Conservation (phyloP, 2,888 invertebrate genomes). For the Lasioglossum oenotherae region DNA sequence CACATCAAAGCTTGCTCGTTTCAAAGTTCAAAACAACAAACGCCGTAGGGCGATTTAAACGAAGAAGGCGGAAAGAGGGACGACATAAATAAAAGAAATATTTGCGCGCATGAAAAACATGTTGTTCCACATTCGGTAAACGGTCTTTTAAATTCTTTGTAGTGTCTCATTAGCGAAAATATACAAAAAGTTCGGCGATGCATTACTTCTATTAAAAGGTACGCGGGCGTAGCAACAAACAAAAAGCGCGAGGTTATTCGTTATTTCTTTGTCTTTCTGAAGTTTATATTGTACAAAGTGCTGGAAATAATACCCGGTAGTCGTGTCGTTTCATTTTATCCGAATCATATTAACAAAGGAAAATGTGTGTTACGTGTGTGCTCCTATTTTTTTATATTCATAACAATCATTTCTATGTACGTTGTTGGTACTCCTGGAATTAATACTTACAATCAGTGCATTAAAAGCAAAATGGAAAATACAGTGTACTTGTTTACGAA, state of each 20-base stretch:
- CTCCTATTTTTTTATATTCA: background rate
- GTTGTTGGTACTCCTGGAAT: background rate
- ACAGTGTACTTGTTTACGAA: background rate
- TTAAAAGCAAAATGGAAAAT: background rate
- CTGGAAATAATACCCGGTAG: background rate
- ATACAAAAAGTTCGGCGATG: conserved; percentile 4
- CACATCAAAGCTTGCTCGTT: conserved; percentile 41
- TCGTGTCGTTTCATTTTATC: background rate
- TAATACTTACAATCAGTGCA: background rate
- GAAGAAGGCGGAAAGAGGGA: background rate
- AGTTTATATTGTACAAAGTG: background rate
- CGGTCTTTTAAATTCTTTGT: background rate
- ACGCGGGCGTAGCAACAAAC: background rate
- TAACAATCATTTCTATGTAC: background rate
- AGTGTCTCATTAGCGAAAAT: conserved; percentile 9
- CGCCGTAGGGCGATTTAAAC: background rate
- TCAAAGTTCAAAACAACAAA: background rate
- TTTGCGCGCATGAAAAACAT: background rate
- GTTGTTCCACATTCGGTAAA: conserved; percentile 6
- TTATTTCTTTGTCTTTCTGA: background rate
- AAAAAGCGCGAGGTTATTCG: background rate
- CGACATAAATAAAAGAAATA: conserved; percentile 12
- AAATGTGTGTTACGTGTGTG: background rate
- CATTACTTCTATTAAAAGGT: background rate
- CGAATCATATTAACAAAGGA: background rate